These are phyloP conservation scores for Andrena marginata DNA, from an alignment of 2,888 invertebrate species.

Conservation along the genomic window DNA sequence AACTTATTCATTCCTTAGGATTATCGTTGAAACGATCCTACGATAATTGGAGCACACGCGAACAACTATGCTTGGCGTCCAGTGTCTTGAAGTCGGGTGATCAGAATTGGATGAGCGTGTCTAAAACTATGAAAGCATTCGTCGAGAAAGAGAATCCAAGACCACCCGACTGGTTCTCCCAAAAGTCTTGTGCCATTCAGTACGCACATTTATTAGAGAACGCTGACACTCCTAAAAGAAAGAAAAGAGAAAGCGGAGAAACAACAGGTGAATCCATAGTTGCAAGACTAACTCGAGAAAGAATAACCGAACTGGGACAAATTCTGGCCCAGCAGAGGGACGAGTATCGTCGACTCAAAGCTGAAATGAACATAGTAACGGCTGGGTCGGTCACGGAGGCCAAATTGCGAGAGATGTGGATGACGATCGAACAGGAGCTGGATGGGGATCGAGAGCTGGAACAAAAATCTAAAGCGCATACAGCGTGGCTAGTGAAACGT, in stretches of 20 bases:
- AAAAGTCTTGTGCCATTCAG: conserved; percentile 95
- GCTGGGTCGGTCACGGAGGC: conserved; percentile 89
- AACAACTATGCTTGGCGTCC: conserved; percentile 94
- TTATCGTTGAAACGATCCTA: conserved; percentile 89
- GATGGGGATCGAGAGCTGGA: conserved; percentile 88
- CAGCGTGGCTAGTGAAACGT: conserved; percentile 79
- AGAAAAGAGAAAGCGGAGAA: conserved; percentile 90
- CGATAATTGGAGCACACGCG: conserved; percentile 94
- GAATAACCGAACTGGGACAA: conserved; percentile 91
- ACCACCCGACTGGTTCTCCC: conserved; percentile 95
- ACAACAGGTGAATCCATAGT: conserved; percentile 93
- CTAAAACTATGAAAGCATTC: conserved; percentile 91
- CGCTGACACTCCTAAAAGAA: conserved; percentile 94
- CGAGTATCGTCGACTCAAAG: conserved; percentile 90
- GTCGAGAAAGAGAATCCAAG: conserved; percentile 89
- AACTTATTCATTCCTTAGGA: conserved; percentile 66
- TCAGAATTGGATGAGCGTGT: conserved; percentile 96
- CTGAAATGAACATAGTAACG: conserved; percentile 87
- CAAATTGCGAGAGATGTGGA: conserved; percentile 91
- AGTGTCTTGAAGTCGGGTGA: conserved; percentile 94
- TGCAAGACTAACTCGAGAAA: conserved; percentile 91
- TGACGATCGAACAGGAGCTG: conserved; percentile 89
- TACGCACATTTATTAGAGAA: conserved; percentile 93
- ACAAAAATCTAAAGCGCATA: conserved; percentile 87
- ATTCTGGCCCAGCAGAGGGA: conserved; percentile 90